phyloP scores from a whole-genome alignment of 2,888 invertebrate species.

The Sisyra nigra region DNA sequence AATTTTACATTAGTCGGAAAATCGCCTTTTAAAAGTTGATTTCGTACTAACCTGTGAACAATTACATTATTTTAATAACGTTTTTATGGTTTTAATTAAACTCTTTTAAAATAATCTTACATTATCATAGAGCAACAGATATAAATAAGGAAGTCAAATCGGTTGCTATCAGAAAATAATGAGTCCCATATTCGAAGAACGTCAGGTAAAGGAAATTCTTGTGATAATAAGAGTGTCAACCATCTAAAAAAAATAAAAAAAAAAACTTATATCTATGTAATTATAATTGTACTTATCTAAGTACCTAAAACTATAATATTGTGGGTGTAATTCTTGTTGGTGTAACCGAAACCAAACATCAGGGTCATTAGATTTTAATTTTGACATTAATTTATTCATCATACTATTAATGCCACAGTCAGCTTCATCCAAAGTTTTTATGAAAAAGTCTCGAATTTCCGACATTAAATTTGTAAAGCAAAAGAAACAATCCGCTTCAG shows the following conservation, averaged over 20 bases:
- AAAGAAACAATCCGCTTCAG: slow-evolving; percentile 96
- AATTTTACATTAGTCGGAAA: slow-evolving; percentile 90
- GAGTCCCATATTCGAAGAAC: slow-evolving; percentile 97
- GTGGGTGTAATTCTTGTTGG: slow-evolving; percentile 77
- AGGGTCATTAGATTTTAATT: slow-evolving; percentile 61
- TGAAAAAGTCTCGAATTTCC: slow-evolving; percentile 94
- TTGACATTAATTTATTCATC: slow-evolving; percentile 68
- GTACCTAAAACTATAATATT: slow-evolving; percentile 89
- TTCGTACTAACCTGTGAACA: slow-evolving; percentile 54
- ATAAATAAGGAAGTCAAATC: slow-evolving; percentile 82
- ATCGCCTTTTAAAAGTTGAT: slow-evolving; percentile 70
- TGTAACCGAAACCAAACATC: slow-evolving; percentile 62
- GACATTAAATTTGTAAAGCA: slow-evolving; percentile 97
- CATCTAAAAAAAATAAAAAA: slow-evolving; percentile 45
- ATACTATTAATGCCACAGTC: slow-evolving; percentile 80
- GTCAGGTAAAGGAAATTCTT: slow-evolving; percentile 95
- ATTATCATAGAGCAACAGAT: slow-evolving; percentile 96
- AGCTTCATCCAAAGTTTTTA: slow-evolving; percentile 86
- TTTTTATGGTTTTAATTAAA: not conserved
- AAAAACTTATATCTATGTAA: slow-evolving; percentile 5
- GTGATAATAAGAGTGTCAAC: slow-evolving; percentile 87
- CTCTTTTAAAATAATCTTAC: slow-evolving; percentile 39
- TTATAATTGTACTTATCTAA: not conserved
- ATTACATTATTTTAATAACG: not conserved
- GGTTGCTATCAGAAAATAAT: slow-evolving; percentile 72